Conservation (phyloP, 2,797 vertebrate genomes). For the Mastacembelus armatus region DNA sequence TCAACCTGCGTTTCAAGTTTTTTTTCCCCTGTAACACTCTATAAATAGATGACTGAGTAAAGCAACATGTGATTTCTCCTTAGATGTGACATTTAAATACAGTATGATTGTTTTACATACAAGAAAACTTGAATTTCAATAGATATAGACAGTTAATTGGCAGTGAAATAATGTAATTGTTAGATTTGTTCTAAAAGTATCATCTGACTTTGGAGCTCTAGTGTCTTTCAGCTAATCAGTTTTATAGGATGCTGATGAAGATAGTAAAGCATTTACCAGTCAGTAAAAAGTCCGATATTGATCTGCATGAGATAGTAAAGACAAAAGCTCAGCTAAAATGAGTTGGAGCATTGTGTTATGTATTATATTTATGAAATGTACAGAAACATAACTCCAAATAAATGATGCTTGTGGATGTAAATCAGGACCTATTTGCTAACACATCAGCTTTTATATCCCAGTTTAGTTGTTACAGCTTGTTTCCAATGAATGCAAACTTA, state of each 20-base stretch:
- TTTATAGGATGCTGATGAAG: neutral
- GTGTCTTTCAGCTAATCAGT: too few species aligned
- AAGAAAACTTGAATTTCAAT: neutral
- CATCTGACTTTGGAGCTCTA: too few species aligned
- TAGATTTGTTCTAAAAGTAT: too few species aligned
- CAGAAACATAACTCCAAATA: neutral
- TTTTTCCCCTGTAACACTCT: conserved; percentile 66
- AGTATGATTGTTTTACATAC: conserved; percentile 2
- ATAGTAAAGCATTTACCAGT: neutral
- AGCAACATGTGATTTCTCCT: conserved; percentile 36
- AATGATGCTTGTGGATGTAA: too few species aligned
- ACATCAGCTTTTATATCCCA: neutral
- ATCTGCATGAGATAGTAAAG: neutral
- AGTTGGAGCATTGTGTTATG: neutral
- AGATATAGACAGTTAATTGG: neutral
- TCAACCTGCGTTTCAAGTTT: conserved; percentile 75
- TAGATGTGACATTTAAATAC: conserved; percentile 16
- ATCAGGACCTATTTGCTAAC: too few species aligned
- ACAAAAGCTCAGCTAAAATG: neutral
- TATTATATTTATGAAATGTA: neutral
- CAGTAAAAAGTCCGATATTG: neutral
- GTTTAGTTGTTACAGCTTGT: neutral
- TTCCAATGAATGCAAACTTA: neutral
- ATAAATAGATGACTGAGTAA: conserved; percentile 67
- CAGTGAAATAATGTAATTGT: too few species aligned